phyloP scores from a whole-genome alignment of 2,888 invertebrate genomes.

The Diaperis boleti region DNA sequence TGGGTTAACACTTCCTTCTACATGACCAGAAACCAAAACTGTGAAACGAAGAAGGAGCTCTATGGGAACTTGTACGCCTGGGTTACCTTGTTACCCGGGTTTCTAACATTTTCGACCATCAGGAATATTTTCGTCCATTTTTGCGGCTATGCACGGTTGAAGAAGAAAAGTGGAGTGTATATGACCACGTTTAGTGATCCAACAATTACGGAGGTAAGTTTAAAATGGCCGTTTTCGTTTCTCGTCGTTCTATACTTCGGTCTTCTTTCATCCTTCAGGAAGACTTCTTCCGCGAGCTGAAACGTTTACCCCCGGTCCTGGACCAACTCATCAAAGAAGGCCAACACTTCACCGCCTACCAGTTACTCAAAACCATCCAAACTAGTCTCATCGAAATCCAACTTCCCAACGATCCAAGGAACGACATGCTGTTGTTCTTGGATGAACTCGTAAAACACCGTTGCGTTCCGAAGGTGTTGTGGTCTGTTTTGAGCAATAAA shows the following conservation, averaged over 20 bases:
- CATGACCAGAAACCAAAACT: slow-evolving; percentile 38
- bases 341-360: slow-evolving; percentile 53
- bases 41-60: slow-evolving; percentile 31
- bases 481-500: slow-evolving; percentile 60
- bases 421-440: slow-evolving; percentile 34
- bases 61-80: slow-evolving; percentile 41
- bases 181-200: background rate
- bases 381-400: slow-evolving; percentile 7
- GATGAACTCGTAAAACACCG: slow-evolving; percentile 46
- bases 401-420: slow-evolving; percentile 18
- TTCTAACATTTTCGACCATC: slow-evolving; percentile 44
- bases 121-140: slow-evolving; percentile 39
- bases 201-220: background rate
- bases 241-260: too few relatives aligned
- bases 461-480: slow-evolving; percentile 58
- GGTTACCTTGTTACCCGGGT: slow-evolving; percentile 41
- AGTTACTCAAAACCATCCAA: slow-evolving; percentile 51
- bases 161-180: background rate
- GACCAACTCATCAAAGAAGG: slow-evolving; percentile 55
- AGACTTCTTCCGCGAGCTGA: slow-evolving; percentile 49
- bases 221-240: too few relatives aligned
- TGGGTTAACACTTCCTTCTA: slow-evolving; percentile 51
- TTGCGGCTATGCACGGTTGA: background rate
- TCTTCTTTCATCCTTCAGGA: slow-evolving; percentile 23
- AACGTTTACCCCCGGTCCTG: slow-evolving; percentile 49